Percentiles rank a stretch among this genome's conserved stretches.
Conservation (phyloP, 2,888 invertebrate species). For the Mythimna lalbum region DNA sequence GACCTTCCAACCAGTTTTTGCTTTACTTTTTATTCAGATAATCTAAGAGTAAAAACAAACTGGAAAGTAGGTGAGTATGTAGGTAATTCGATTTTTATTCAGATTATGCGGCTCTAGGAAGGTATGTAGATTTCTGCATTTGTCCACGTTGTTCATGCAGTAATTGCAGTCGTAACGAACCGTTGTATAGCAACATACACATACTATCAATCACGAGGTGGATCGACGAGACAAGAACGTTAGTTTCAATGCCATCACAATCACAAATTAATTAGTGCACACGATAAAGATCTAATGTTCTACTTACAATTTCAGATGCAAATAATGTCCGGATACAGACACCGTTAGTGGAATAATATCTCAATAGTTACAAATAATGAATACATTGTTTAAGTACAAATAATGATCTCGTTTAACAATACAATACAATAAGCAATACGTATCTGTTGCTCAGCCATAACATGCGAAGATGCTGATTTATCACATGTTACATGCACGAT, state of each 20-base stretch:
- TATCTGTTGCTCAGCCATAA: background rate
- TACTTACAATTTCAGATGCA: background rate
- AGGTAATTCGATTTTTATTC: background rate
- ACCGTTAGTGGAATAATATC: background rate
- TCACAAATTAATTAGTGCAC: slow-evolving; percentile 17
- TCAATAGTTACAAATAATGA: background rate
- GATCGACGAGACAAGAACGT: slow-evolving; percentile 19
- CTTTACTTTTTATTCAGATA: background rate
- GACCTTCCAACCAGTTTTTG: background rate
- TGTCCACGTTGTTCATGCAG: background rate
- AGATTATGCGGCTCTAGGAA: background rate
- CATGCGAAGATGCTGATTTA: slow-evolving; percentile 3
- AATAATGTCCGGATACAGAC: background rate
- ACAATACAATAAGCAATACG: background rate
- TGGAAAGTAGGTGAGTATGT: background rate
- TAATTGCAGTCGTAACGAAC: background rate
- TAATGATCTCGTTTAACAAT: slow-evolving; percentile 4
- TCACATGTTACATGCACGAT: slow-evolving; percentile 1
- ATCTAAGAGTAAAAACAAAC: background rate
- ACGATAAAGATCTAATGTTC: slow-evolving; percentile 7
- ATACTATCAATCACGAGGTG: slow-evolving; percentile 34
- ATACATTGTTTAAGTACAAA: slow-evolving; percentile 32
- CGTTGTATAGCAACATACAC: background rate
- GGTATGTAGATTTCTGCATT: background rate
- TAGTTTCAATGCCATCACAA: slow-evolving; percentile 45